Conservation (phyloP, 1,140 invertebrate species). For the Drosophila albomicans region DNA sequence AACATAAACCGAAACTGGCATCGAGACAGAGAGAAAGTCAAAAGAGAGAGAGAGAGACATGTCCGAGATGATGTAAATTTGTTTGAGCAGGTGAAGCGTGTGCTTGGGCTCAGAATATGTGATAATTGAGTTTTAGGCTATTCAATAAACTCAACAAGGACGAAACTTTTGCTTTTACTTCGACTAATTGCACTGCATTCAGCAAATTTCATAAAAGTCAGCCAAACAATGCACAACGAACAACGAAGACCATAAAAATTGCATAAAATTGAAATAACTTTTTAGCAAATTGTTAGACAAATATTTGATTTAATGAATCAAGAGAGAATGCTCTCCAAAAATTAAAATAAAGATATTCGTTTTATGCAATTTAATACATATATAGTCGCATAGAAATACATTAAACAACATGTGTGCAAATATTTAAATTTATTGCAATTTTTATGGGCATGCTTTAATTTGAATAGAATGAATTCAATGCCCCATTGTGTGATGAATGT, state of each 20-base stretch:
- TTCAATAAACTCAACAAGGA: constrained; percentile 46
- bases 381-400: background rate
- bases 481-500: constrained; percentile 9
- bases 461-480: constrained; percentile 47
- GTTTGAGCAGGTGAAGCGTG: constrained; percentile 35
- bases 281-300: constrained; percentile 23
- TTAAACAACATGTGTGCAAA: background rate
- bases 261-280: constrained; percentile 38
- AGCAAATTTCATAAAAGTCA: constrained; percentile 17
- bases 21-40: background rate
- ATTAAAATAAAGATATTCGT: background rate
- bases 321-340: background rate
- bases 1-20: constrained; percentile 45
- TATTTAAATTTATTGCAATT: constrained; percentile 44
- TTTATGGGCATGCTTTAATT: constrained; percentile 36
- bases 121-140: constrained; percentile 73
- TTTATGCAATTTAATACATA: background rate
- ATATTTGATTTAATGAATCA: constrained; percentile 16
- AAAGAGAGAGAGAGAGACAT: background rate
- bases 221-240: constrained; percentile 9
- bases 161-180: constrained; percentile 20
- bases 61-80: constrained; percentile 9
- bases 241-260: constrained; percentile 17
- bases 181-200: constrained; percentile 54
- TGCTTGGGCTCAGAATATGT: constrained; percentile 63